phyloP scores from a whole-genome alignment of 2,113 vertebrate species.

The Albula goreensis region DNA sequence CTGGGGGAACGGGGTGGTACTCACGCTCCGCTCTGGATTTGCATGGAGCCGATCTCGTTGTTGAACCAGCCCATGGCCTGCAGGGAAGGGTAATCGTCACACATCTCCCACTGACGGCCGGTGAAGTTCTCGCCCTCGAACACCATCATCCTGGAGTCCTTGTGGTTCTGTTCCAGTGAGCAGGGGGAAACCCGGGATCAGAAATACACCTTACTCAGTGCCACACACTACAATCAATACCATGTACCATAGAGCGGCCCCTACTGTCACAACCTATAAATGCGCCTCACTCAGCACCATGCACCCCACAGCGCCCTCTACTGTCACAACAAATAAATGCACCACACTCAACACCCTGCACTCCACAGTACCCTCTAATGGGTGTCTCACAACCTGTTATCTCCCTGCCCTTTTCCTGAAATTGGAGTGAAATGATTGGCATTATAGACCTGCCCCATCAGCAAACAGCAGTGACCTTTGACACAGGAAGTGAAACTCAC shows the following conservation, averaged over 20 bases:
- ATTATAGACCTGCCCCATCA: too few species aligned
- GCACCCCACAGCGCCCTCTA: not conserved
- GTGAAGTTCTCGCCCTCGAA: constrained; percentile 94
- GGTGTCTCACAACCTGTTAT: too few species aligned
- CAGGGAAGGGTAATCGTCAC: constrained; percentile 90
- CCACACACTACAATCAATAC: too few species aligned
- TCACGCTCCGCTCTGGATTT: constrained; percentile 88
- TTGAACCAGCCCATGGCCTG: constrained; percentile 96
- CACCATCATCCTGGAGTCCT: constrained; percentile 88
- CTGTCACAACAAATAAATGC: too few species aligned
- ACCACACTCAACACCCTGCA: too few species aligned
- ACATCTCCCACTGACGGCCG: constrained; percentile 87
- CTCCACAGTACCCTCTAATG: too few species aligned
- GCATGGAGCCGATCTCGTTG: constrained; percentile 95
- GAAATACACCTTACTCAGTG: not conserved
- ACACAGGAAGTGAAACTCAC: constrained; percentile 69
- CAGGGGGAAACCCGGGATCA: too few species aligned
- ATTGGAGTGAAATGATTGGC: too few species aligned
- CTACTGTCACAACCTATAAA: not conserved
- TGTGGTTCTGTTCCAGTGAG: constrained; percentile 77
- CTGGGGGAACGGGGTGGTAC: constrained; percentile 48
- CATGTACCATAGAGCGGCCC: not conserved
- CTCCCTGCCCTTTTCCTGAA: too few species aligned
- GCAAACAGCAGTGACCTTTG: not conserved
- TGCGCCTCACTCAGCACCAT: not conserved